Base-by-base conservation (phyloP, 1,140 invertebrate species). In the Drosophila kurseongensis region DNA sequence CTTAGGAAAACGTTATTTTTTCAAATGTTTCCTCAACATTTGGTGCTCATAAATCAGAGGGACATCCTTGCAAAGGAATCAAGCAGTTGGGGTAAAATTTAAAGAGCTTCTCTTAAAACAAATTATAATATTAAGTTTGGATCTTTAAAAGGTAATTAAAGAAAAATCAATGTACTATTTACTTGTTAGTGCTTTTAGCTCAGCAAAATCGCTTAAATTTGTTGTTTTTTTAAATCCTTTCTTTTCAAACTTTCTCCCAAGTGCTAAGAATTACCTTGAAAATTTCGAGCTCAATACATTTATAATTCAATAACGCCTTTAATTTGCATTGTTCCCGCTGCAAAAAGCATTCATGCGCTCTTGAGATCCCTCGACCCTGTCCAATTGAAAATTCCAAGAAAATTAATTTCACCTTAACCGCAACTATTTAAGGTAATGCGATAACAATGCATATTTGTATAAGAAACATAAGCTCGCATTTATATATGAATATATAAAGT, bases 341-440 rank as follows among this genome's bases (percentile, higher is more conserved):
- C 18, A 32, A 50, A 32, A 32, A 35, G 4, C 48, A 14, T 16
- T 14, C 27, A 8, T 14, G 32, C 16, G 48, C n/a, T 35, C 9
- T 35, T 9, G 5, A 36, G 32, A 51, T 10, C 1, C n/a, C 16
- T 32, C 45, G 44, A 42, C 18, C 45, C 36, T 45, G 62, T 13
- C 61, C 54, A 47, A 36, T 51, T 29, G 41, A 27, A 16, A 32
- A 27, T 27, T 23, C 32, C 4, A 23, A 32, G 23, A 32, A 48
- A 61, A 13, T 18, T 54, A 10, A 16, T 10, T 13, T 18, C 5
- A 23, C 9, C 29, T 27, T 27, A 66, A 40, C 23, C 62, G 8
- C 32, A 55, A 40, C 66, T 68, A 55, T 69, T 67, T 55, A 55
- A 68, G 48, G 41, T 42, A 68, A 55, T 38, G 18, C 63, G 14